These are phyloP conservation scores for Cephalopachus bancanus DNA, from an alignment of 2,797 vertebrate species.

Conservation along the genomic window DNA sequence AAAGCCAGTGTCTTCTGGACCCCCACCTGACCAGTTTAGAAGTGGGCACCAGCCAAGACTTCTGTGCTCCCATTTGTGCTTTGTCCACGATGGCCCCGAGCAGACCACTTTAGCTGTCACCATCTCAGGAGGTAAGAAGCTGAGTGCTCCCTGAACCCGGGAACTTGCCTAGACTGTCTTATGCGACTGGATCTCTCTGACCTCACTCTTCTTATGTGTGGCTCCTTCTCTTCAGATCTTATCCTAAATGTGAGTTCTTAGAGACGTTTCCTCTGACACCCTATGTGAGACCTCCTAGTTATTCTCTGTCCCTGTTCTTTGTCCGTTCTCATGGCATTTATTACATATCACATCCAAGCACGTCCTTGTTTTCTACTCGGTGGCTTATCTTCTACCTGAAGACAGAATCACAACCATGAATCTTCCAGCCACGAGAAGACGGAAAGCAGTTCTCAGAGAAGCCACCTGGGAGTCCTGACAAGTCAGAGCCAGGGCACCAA, in stretches of 20 bases:
- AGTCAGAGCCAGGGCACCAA: background rate
- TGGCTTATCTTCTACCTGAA: background rate
- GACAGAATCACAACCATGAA: background rate
- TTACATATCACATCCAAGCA: background rate
- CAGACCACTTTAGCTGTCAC: no score
- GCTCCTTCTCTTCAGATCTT: background rate
- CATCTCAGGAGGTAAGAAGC: background rate
- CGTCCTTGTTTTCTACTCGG: background rate
- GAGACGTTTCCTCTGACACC: background rate
- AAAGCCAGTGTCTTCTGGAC: no score
- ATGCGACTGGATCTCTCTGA: no score
- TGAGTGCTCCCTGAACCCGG: background rate
- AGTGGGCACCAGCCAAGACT: background rate
- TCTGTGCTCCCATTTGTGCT: background rate
- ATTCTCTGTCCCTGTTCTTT: background rate
- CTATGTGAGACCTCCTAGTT: background rate
- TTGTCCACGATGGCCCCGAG: background rate
- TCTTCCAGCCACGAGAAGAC: background rate
- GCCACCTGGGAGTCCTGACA: background rate
- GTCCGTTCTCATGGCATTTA: background rate
- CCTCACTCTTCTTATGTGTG: background rate
- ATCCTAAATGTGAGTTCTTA: background rate
- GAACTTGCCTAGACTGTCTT: background rate
- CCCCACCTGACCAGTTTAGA: background rate
- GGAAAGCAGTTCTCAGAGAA: background rate